Percentiles rank a stretch among this genome's conserved stretches.
phyloP scores from a whole-genome alignment of 2,113 vertebrate species.

The Heloderma charlesbogerti region DNA sequence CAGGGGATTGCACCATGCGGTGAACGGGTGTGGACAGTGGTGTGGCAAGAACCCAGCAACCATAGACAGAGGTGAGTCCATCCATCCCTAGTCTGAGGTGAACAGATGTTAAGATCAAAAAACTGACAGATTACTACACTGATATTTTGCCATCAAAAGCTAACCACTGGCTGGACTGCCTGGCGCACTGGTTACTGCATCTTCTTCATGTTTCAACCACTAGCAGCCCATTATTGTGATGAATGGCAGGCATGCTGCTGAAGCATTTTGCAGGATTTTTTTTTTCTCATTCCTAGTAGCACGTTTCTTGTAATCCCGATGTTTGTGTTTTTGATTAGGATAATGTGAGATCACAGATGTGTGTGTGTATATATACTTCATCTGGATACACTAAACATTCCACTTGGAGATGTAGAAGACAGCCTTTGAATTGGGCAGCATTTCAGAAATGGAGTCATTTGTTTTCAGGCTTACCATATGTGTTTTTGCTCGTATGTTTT shows the following conservation, averaged over 20 bases:
- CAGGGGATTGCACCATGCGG: too few species aligned
- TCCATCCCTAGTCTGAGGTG: too few species aligned
- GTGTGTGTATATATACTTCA: conserved; percentile 23
- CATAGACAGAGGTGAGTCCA: too few species aligned
- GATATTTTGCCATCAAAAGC: too few species aligned
- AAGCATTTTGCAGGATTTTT: background rate
- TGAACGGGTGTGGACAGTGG: too few species aligned
- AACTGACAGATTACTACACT: too few species aligned
- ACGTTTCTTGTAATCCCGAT: background rate
- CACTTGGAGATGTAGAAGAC: conserved; percentile 10
- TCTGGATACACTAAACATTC: conserved; percentile 29
- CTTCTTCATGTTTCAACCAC: background rate
- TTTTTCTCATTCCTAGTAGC: background rate
- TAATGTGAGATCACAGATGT: conserved; percentile 27
- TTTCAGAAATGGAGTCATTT: conserved; percentile 33
- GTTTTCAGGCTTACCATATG: background rate
- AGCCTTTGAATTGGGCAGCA: background rate
- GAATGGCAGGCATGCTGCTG: conserved; percentile 1
- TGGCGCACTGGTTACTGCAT: conserved; percentile 19
- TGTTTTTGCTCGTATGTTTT: conserved; percentile 13
- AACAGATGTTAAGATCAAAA: too few species aligned
- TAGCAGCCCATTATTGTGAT: background rate
- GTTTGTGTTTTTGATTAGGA: background rate
- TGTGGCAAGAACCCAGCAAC: too few species aligned
- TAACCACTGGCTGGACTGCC: background rate